phyloP scores from a whole-genome alignment of 2,888 invertebrate species.

The Epinotia bilunana region DNA sequence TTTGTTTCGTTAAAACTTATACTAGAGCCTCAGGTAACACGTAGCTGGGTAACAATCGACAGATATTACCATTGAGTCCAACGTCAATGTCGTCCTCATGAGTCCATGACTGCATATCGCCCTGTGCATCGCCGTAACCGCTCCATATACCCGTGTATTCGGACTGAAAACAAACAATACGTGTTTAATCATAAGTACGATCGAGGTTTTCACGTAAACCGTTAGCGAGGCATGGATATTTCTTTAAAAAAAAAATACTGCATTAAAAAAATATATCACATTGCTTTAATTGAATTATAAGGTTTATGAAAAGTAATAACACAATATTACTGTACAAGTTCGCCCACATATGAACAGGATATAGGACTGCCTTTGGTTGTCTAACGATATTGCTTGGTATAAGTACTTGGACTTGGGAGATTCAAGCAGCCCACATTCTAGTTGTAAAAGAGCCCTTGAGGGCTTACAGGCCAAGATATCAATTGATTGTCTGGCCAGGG shows the following conservation, averaged over 20 bases:
- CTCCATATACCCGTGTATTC: slow-evolving; percentile 57
- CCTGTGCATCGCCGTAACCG: slow-evolving; percentile 57
- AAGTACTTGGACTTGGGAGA: neutral
- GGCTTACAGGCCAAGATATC: neutral
- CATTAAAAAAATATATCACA: too few species aligned
- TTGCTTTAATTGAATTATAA: too few species aligned
- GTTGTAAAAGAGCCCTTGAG: neutral
- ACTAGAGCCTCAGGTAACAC: too few species aligned
- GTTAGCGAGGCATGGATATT: too few species aligned
- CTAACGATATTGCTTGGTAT: neutral
- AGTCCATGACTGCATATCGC: slow-evolving; percentile 56
- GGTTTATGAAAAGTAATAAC: too few species aligned
- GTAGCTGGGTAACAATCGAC: neutral
- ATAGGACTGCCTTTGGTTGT: neutral
- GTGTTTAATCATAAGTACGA: too few species aligned
- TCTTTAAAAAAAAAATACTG: too few species aligned
- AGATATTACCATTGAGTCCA: slow-evolving; percentile 50
- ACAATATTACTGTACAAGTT: too few species aligned
- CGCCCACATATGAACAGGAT: too few species aligned
- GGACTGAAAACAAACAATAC: slow-evolving; percentile 47
- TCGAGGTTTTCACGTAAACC: too few species aligned
- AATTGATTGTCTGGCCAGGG: too few species aligned
- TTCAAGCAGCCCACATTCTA: neutral
- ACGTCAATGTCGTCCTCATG: slow-evolving; percentile 61
- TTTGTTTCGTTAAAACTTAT: too few species aligned